Evolutionary conservation across 2,113 vertebrate genomes (phyloP).

Genomic region (Cromileptes altivelis): DNA sequence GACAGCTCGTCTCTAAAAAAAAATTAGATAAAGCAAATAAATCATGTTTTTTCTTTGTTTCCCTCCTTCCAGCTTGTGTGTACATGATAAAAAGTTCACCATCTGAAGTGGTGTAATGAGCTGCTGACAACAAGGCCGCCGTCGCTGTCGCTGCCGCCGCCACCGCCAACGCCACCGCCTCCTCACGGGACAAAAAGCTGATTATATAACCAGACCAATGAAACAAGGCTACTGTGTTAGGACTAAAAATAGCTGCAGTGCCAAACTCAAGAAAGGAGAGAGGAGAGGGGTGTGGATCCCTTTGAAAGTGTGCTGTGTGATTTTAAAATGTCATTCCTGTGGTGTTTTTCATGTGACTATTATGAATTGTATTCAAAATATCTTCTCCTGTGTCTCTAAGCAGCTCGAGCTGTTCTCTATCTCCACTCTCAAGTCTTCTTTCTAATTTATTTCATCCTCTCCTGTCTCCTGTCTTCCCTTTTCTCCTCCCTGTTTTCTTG

Average conservation of each 20-base stretch:
- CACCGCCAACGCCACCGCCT: constrained; percentile 36
- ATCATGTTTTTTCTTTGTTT: too few relatives aligned
- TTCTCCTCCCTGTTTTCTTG: too few relatives aligned
- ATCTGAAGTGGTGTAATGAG: constrained; percentile 48
- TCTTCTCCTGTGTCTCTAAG: not conserved
- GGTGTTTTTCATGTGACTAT: not conserved
- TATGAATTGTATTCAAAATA: not conserved
- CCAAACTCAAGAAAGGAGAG: not conserved
- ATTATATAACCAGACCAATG: constrained; percentile 40
- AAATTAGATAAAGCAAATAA: not conserved
- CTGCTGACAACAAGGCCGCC: constrained; percentile 31
- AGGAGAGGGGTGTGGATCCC: not conserved
- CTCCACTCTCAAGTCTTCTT: too few relatives aligned
- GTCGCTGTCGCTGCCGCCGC: not conserved
- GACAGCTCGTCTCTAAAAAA: not conserved
- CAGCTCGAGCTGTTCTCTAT: not conserved
- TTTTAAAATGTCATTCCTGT: not conserved
- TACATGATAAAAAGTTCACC: constrained; percentile 1
- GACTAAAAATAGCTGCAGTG: constrained; percentile 10
- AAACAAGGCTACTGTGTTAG: constrained; percentile 23
- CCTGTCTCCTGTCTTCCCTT: not conserved
- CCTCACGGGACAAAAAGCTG: constrained; percentile 21
- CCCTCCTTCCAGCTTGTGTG: constrained; percentile 15
- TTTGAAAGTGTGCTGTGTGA: not conserved
- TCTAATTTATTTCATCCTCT: not conserved